Percentiles rank a stretch among this genome's conserved stretches.
Conservation (phyloP, 2,797 vertebrate species). For the Alosa sapidissima region DNA sequence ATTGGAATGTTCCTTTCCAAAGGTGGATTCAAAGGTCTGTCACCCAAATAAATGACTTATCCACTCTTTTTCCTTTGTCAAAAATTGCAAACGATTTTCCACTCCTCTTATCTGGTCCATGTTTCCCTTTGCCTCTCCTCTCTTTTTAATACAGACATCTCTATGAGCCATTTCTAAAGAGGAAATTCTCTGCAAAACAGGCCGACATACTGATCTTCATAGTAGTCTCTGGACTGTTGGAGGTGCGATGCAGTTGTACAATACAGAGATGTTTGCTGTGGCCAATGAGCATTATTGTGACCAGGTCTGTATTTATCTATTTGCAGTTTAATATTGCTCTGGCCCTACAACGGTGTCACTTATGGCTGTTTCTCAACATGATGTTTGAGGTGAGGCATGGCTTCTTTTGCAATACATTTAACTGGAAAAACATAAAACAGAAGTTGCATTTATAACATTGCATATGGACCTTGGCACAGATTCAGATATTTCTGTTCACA, state of each 20-base stretch:
- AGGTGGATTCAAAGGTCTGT: slow-evolving; percentile 57
- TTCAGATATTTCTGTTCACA: not conserved
- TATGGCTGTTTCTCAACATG: slow-evolving; percentile 62
- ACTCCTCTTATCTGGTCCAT: not conserved
- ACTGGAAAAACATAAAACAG: not conserved
- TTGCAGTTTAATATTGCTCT: slow-evolving; percentile 57
- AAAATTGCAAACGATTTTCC: not conserved
- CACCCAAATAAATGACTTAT: not conserved
- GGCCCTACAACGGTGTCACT: slow-evolving; percentile 56
- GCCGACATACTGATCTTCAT: slow-evolving; percentile 53
- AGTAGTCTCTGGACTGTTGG: slow-evolving; percentile 51
- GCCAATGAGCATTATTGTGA: not conserved
- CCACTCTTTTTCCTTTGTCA: not conserved
- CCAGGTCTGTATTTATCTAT: slow-evolving; percentile 6
- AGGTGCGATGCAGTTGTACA: slow-evolving; percentile 45
- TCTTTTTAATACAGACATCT: slow-evolving; percentile 51
- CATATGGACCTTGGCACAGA: not conserved
- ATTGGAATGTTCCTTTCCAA: slow-evolving; percentile 56
- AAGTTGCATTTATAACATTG: not conserved
- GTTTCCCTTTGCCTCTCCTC: slow-evolving; percentile 12
- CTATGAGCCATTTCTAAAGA: slow-evolving; percentile 43
- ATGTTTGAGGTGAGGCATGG: slow-evolving; percentile 58
- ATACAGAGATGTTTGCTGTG: not conserved
- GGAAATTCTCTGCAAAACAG: slow-evolving; percentile 42
- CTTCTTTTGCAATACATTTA: not conserved